Base-by-base conservation (phyloP, 2,113 vertebrate species). In the Podilymbus podiceps region DNA sequence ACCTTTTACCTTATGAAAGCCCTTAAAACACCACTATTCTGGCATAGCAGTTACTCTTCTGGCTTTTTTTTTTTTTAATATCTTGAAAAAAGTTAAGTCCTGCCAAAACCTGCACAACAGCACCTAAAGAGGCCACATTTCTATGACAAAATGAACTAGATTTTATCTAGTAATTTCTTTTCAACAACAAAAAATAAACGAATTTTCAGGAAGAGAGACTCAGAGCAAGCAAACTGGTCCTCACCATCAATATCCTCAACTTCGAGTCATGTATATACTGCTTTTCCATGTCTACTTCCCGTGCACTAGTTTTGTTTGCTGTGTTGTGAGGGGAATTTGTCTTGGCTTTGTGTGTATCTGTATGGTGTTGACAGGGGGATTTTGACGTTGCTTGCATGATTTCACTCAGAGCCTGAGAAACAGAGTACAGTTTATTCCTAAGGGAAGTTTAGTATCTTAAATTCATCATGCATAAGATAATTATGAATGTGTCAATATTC, bases 291-390 rank as follows among this genome's bases (percentile, higher is more conserved):
- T 40, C 77, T 78, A 3, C 23, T 89, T 74, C 87, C 84, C 7
- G 1, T 30, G 25, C 20, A 19, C 56, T 17, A 2, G 3, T 8
- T 22, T 15, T 91, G 49, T 93, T 85, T 85, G 71, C 90, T 33
- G 85, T 74, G 85, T 18, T 93, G 58, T 19, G 24, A 74, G 25
- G 91, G 63, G 92, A 94, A 75, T 86, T 96, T 97, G 58, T 80
- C 85, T 93, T 97, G 92, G 75, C 78, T 96, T 95, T 86, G 63
- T 83, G 31, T 63, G 3, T 42, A 47, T 85, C 79, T 84, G 10
- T 15, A 0, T 11, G 27, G 63, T 95, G 85, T 94, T 95, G 93
- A 96, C 91, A 95, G 87, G 68, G 47, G 85, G 85, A 96, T 95
- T 85, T 68, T 88, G 78, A 58, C 88, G 81, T 88, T 94, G 53